Evolutionary conservation across 1,140 invertebrate genomes (phyloP).

Genomic region (Antheraea mylitta): DNA sequence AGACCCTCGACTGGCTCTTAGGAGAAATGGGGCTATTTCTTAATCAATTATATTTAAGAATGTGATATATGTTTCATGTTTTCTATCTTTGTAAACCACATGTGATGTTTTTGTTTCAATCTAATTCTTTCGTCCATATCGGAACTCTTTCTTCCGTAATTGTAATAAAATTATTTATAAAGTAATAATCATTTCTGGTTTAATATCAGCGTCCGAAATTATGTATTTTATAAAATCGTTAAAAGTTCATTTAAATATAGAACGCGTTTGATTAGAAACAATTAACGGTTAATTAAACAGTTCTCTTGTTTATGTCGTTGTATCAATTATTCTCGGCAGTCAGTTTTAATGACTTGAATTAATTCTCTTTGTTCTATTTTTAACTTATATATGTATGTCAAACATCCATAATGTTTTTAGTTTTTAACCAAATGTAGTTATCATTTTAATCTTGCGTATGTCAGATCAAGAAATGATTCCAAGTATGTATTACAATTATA

Average conservation of each 20-base stretch:
- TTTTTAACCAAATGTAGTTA: neutral
- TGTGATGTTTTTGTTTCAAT: neutral
- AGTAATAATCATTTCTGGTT: neutral
- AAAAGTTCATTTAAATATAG: conserved; percentile 77
- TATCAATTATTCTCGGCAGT: conserved; percentile 63
- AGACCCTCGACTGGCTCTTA: conserved; percentile 62
- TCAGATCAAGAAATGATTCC: neutral
- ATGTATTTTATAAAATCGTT: conserved; percentile 38
- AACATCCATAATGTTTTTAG: neutral
- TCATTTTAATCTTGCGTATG: neutral
- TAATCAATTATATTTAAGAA: conserved; percentile 5
- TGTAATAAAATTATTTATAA: neutral
- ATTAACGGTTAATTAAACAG: conserved; percentile 75
- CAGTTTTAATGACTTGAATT: conserved; percentile 50
- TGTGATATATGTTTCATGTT: neutral
- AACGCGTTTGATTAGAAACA: conserved; percentile 77
- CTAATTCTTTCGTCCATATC: too few species aligned
- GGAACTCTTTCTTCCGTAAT: too few species aligned
- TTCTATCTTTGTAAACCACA: neutral
- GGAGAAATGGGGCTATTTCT: conserved; percentile 68
- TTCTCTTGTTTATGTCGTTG: conserved; percentile 56
- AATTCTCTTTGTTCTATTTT: conserved; percentile 29
- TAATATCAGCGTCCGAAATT: neutral
- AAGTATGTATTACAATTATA: neutral
- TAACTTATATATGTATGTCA: too few species aligned